Conservation (phyloP, 2,888 invertebrate genomes). For the Rhogogaster chlorosoma region DNA sequence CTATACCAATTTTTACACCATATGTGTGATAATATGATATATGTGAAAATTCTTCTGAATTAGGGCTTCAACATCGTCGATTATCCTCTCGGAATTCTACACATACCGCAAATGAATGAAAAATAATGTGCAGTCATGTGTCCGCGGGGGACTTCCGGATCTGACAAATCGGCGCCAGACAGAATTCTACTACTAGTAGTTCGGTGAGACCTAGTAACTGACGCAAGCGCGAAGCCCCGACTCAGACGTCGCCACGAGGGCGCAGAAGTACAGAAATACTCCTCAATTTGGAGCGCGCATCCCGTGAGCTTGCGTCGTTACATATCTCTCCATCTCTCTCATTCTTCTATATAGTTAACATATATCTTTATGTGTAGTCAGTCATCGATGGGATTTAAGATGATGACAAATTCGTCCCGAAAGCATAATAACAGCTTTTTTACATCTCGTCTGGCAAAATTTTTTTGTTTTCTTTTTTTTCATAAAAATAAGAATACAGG, state of each 20-base stretch:
- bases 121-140: background rate
- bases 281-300: slow-evolving; percentile 53
- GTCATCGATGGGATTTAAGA: background rate
- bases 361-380: background rate
- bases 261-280: slow-evolving; percentile 51
- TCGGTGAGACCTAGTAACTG: slow-evolving; percentile 23
- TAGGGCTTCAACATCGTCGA: background rate
- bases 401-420: background rate
- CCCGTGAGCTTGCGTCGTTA: slow-evolving; percentile 8
- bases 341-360: background rate
- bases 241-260: slow-evolving; percentile 40
- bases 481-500: background rate
- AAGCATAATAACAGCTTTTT: background rate
- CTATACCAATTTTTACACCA: background rate
- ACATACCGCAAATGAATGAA: background rate
- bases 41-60: background rate
- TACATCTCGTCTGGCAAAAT: background rate
- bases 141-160: slow-evolving; percentile 33
- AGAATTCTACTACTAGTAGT: slow-evolving; percentile 5
- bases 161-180: slow-evolving; percentile 41
- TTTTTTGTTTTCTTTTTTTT: background rate
- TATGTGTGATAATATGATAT: background rate
- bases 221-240: slow-evolving; percentile 42
- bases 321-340: slow-evolving; percentile 22
- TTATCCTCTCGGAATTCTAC: background rate